These are phyloP conservation scores for Cyprinodon tularosa DNA, from an alignment of 2,113 vertebrate genomes.

Conservation along the genomic window DNA sequence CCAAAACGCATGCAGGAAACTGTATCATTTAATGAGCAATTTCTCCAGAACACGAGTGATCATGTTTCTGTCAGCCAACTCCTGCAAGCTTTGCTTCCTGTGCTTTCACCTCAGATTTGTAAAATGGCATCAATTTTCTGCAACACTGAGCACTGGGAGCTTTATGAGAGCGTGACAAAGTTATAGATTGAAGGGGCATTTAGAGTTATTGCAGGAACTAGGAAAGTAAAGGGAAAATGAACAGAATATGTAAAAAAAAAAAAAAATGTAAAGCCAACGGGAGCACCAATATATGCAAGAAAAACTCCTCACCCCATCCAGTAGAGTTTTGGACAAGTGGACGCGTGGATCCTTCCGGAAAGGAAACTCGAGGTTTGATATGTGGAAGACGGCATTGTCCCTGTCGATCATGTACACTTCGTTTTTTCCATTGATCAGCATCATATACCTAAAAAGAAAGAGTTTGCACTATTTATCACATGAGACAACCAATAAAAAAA, in stretches of 20 bases:
- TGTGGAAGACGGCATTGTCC: conserved; percentile 93
- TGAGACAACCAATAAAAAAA: not conserved
- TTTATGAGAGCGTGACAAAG: not conserved
- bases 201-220: not conserved
- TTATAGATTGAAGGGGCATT: not conserved
- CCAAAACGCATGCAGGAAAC: conserved; percentile 17
- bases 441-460: conserved; percentile 90
- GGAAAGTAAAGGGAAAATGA: not conserved
- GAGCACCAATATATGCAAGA: not conserved
- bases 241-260: not conserved
- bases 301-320: conserved; percentile 91
- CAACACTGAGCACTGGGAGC: conserved; percentile 18
- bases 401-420: conserved; percentile 97
- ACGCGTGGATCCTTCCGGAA: conserved; percentile 91
- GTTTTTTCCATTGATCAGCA: conserved; percentile 95
- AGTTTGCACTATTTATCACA: conserved; percentile 1
- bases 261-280: conserved; percentile 1
- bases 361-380: conserved; percentile 94
- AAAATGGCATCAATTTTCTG: conserved; percentile 47
- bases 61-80: conserved; percentile 14
- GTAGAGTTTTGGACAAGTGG: conserved; percentile 91
- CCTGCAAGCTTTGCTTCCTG: not conserved
- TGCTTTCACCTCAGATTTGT: conserved; percentile 18
- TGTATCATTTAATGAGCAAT: conserved; percentile 26
- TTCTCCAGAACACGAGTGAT: conserved; percentile 19